These are phyloP conservation scores for Colistium nudipinnis DNA, from an alignment of 2,113 vertebrate species.

Conservation along the genomic window DNA sequence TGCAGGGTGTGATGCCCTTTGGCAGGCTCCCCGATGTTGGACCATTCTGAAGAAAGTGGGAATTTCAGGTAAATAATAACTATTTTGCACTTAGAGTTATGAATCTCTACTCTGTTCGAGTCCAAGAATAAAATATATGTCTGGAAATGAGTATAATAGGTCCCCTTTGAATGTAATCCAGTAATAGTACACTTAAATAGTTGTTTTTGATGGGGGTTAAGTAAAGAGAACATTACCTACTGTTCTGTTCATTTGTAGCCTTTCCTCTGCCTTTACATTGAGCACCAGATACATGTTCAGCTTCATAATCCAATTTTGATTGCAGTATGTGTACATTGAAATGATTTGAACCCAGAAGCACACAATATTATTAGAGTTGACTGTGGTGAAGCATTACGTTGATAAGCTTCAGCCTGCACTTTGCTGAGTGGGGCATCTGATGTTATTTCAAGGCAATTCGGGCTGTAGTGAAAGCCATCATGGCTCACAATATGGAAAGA, in stretches of 20 bases:
- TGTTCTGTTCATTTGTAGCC: background rate
- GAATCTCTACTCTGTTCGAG: background rate
- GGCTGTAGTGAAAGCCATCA: no score
- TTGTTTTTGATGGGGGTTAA: conserved; percentile 3
- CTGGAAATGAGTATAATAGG: background rate
- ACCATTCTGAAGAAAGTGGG: background rate
- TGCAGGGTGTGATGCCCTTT: background rate
- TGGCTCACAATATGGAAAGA: no score
- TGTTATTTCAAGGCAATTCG: background rate
- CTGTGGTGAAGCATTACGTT: background rate
- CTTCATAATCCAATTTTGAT: no score
- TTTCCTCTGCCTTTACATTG: no score
- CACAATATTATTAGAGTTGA: background rate
- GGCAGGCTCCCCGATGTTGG: background rate
- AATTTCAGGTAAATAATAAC: background rate
- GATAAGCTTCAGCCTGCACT: background rate
- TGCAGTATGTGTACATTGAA: no score
- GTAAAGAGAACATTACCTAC: background rate
- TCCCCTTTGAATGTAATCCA: background rate
- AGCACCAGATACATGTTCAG: no score
- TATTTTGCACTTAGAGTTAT: background rate
- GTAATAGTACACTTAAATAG: background rate
- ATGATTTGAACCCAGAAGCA: no score
- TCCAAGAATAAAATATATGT: background rate
- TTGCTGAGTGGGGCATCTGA: background rate